These are phyloP conservation scores for Drosophila bifasciata DNA, from an alignment of 1,140 invertebrate species.

Conservation along the genomic window DNA sequence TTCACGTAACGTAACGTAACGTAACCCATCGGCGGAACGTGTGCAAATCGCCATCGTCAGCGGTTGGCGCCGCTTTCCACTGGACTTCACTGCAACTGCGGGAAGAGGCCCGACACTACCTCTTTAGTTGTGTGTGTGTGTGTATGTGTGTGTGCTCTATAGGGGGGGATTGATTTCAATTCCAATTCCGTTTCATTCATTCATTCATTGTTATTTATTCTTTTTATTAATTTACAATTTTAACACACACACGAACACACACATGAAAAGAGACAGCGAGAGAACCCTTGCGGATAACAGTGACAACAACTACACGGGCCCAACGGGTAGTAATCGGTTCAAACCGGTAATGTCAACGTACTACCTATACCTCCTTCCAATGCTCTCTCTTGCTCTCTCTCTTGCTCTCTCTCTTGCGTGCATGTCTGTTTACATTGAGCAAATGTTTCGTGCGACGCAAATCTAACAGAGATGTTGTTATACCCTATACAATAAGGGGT, in stretches of 20 bases:
- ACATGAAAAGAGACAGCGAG: conserved; percentile 18
- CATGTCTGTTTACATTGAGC: conserved; percentile 48
- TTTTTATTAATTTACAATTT: conserved; percentile 81
- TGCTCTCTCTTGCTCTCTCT: too few relatives aligned
- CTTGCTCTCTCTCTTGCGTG: conserved; percentile 9
- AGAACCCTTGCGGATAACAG: conserved; percentile 33
- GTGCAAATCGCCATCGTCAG: conserved; percentile 19
- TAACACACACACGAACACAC: conserved; percentile 54
- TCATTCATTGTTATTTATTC: conserved; percentile 66
- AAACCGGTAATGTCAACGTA: conserved; percentile 52
- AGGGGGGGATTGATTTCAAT: conserved; percentile 74
- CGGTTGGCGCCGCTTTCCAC: conserved; percentile 5
- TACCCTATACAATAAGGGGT: conserved; percentile 13
- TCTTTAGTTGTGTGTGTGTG: conserved; percentile 22
- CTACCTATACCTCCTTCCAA: too few relatives aligned
- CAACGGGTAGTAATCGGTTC: conserved; percentile 67
- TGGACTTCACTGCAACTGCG: conserved; percentile 15
- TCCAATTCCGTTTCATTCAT: conserved; percentile 72
- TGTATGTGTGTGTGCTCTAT: conserved; percentile 29
- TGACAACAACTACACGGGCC: conserved; percentile 2
- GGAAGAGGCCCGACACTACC: conserved; percentile 27
- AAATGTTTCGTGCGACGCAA: conserved; percentile 74
- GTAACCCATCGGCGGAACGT: conserved; percentile 19
- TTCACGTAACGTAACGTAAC: conserved; percentile 18
- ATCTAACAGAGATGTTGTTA: conserved; percentile 59